A percentile compares a stretch with the other conserved stretches of the same genome.
Evolutionary conservation across 2,113 vertebrate species (phyloP).

Genomic region (Anolis carolinensis): DNA sequence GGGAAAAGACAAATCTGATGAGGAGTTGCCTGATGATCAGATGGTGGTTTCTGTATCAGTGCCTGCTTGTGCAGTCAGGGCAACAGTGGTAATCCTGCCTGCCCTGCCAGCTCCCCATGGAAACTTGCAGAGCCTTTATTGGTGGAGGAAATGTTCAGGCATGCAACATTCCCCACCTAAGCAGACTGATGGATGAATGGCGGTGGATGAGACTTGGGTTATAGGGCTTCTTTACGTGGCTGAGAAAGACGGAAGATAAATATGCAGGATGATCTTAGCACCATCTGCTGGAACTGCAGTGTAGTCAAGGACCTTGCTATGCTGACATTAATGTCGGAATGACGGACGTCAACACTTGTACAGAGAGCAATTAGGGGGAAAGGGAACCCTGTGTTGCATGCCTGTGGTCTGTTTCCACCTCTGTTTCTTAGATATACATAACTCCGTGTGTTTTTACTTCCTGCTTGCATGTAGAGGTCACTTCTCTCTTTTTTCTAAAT

Average conservation of each 20-base stretch:
- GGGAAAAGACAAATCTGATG: not conserved
- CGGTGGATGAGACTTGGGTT: not conserved
- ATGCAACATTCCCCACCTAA: not conserved
- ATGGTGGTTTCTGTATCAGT: not conserved
- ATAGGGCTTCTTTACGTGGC: not conserved
- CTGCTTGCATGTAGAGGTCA: too few relatives aligned
- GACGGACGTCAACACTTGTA: too few relatives aligned
- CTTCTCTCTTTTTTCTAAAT: too few relatives aligned
- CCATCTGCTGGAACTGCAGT: not conserved
- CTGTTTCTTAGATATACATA: too few relatives aligned
- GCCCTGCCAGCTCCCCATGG: not conserved
- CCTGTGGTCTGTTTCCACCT: too few relatives aligned
- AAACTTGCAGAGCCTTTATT: not conserved
- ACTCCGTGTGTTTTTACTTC: too few relatives aligned
- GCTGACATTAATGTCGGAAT: too few relatives aligned
- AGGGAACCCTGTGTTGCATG: too few relatives aligned
- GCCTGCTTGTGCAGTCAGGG: not conserved
- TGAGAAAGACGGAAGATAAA: not conserved
- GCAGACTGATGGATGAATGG: not conserved
- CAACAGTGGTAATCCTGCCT: not conserved
- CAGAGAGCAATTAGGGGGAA: too few relatives aligned
- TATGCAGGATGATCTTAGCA: not conserved
- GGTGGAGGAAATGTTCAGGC: not conserved
- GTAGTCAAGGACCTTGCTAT: not conserved
- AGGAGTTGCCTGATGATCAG: not conserved